Evolutionary conservation across 2,888 invertebrate genomes (phyloP).

Genomic region (Drosophila infuscata): DNA sequence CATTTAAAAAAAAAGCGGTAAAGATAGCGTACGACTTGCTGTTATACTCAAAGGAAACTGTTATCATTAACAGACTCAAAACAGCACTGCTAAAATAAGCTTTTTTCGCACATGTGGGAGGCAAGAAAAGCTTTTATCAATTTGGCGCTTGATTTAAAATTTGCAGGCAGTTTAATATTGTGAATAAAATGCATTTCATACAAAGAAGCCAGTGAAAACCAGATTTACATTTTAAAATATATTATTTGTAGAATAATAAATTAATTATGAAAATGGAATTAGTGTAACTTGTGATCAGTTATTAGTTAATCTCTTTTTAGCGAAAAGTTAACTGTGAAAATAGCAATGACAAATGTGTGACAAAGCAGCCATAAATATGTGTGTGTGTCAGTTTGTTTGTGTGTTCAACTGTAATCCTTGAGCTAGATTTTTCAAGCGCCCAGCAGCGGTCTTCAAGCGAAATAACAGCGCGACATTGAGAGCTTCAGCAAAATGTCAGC

Average conservation of each 20-base stretch:
- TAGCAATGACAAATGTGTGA: slow-evolving; percentile 69
- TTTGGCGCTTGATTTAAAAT: slow-evolving; percentile 21
- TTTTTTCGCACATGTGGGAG: slow-evolving; percentile 1
- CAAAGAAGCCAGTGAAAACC: not conserved
- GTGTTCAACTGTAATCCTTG: slow-evolving; percentile 56
- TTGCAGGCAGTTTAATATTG: not conserved
- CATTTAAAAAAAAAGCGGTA: not conserved
- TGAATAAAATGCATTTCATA: not conserved
- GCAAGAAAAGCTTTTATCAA: slow-evolving; percentile 5
- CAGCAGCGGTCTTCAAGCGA: slow-evolving; percentile 25
- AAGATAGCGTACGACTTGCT: not conserved
- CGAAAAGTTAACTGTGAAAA: slow-evolving; percentile 72
- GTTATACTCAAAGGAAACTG: slow-evolving; percentile 35
- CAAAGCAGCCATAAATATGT: slow-evolving; percentile 27
- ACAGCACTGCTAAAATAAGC: slow-evolving; percentile 19
- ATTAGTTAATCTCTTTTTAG: not conserved
- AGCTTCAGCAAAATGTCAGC: slow-evolving; percentile 71
- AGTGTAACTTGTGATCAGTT: slow-evolving; percentile 1
- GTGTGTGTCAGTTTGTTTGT: slow-evolving; percentile 12
- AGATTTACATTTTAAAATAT: not conserved
- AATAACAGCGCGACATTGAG: slow-evolving; percentile 62
- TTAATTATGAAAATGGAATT: not conserved
- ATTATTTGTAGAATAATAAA: not conserved
- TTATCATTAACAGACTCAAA: slow-evolving; percentile 23
- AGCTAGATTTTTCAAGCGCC: slow-evolving; percentile 50